Conservation (phyloP, 2,113 vertebrate species). For the Lycaon pictus region DNA sequence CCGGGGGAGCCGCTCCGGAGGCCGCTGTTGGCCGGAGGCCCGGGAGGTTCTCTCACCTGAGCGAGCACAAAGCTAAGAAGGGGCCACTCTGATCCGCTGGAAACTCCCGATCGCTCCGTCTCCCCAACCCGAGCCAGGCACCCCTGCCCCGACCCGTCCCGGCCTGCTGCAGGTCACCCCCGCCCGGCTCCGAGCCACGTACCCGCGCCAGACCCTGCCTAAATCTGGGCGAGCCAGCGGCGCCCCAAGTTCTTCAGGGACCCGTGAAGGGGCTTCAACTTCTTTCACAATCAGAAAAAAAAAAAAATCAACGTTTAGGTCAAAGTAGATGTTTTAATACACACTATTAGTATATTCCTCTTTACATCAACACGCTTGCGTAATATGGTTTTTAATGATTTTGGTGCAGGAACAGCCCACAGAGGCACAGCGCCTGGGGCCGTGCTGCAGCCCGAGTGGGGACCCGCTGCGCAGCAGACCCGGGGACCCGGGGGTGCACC, state of each 20-base stretch:
- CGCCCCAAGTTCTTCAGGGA: accelerated
- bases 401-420: not conserved
- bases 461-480: too few relatives aligned
- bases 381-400: not conserved
- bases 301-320: not conserved
- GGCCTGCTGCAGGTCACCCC: accelerated
- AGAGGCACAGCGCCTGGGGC: too few relatives aligned
- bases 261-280: not conserved
- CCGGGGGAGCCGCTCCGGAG: accelerated
- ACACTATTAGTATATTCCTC: not conserved
- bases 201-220: not conserved
- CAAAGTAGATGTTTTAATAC: not conserved
- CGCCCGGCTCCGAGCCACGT: accelerated
- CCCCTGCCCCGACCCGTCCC: accelerated
- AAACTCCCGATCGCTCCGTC: not conserved
- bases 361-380: not conserved
- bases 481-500: too few relatives aligned
- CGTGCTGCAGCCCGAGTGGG: too few relatives aligned
- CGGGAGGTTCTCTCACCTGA: not conserved
- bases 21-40: not conserved
- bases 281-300: not conserved
- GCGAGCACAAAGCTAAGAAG: not conserved
- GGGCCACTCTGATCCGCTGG: too few relatives aligned
- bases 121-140: not conserved
- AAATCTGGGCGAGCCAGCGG: accelerated